Percentiles rank a stretch among this genome's conserved stretches.
These are phyloP conservation scores for Himalopsyche phryganea DNA, from an alignment of 1,140 invertebrate species.

Conservation along the genomic window DNA sequence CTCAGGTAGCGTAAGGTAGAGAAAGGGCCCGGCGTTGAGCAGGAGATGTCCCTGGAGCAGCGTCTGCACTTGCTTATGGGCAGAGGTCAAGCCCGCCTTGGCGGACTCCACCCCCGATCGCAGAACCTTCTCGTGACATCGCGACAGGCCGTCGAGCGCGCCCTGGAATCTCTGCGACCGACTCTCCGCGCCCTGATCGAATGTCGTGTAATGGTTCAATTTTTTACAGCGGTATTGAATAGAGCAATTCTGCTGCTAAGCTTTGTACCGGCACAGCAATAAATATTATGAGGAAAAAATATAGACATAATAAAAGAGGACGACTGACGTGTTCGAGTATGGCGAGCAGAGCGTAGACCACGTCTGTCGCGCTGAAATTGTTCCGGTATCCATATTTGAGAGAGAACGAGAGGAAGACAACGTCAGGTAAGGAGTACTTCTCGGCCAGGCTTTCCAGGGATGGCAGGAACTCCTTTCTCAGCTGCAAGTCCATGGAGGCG, in stretches of 20 bases:
- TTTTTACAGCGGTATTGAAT: too few species aligned
- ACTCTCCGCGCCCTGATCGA: background rate
- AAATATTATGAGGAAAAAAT: background rate
- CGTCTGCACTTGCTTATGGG: slow-evolving; percentile 77
- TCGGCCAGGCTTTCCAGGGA: slow-evolving; percentile 74
- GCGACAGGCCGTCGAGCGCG: slow-evolving; percentile 69
- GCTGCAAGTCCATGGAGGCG: slow-evolving; percentile 80
- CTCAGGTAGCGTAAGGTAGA: slow-evolving; percentile 81
- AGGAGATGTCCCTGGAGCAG: slow-evolving; percentile 79
- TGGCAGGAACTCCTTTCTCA: slow-evolving; percentile 72
- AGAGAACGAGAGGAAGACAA: slow-evolving; percentile 74
- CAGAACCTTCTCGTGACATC: slow-evolving; percentile 61
- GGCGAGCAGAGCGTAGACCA: slow-evolving; percentile 76
- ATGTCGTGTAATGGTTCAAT: too few species aligned
- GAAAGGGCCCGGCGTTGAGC: slow-evolving; percentile 82
- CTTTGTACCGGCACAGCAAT: too few species aligned
- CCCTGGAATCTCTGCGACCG: slow-evolving; percentile 58
- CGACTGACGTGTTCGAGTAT: slow-evolving; percentile 71
- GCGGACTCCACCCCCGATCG: slow-evolving; percentile 71
- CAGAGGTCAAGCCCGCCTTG: slow-evolving; percentile 67
- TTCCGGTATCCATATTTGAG: slow-evolving; percentile 79
- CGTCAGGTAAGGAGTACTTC: slow-evolving; percentile 74
- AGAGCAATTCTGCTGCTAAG: too few species aligned
- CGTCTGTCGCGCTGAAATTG: slow-evolving; percentile 77
- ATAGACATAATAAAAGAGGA: too few species aligned